A percentile compares a stretch with the other conserved stretches of the same genome.
Evolutionary conservation across 2,888 invertebrate species (phyloP).

Genomic region (Quadroppia sp.): DNA sequence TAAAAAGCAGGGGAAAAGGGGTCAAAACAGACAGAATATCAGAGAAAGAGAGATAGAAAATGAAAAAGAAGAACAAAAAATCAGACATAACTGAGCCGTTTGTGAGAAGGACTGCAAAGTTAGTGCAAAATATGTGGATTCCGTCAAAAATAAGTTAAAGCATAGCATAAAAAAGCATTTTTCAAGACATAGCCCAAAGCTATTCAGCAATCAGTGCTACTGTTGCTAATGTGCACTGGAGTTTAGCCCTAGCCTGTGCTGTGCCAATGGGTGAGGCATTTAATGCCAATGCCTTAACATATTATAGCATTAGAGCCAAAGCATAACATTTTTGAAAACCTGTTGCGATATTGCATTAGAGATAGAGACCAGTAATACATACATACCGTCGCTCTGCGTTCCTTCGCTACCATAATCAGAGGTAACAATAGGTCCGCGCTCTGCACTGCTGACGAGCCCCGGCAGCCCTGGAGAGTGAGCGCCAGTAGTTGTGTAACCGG

Average conservation of each 20-base stretch:
- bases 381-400: constrained; percentile 49
- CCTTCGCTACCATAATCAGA: constrained; percentile 49
- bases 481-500: constrained; percentile 31
- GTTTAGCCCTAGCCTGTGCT: not conserved
- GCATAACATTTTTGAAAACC: constrained; percentile 26
- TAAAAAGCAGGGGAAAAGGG: too few relatives aligned
- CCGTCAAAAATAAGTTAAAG: constrained; percentile 16
- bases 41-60: constrained; percentile 9
- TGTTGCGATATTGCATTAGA: constrained; percentile 31
- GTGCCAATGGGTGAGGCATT: constrained; percentile 33
- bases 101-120: not conserved
- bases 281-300: constrained; percentile 37
- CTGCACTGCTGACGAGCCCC: constrained; percentile 33
- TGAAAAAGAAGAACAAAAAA: constrained; percentile 1
- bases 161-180: constrained; percentile 14
- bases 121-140: not conserved
- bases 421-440: constrained; percentile 40
- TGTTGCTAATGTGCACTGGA: constrained; percentile 24
- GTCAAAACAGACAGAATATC: constrained; percentile 24
- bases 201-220: constrained; percentile 26
- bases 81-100: constrained; percentile 8
- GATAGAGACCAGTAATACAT: constrained; percentile 20
- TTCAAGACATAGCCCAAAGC: constrained; percentile 24
- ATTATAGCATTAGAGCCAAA: constrained; percentile 18
- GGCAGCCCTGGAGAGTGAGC: not conserved